phyloP scores from a whole-genome alignment of 2,113 vertebrate genomes.

The Tragulus kanchil region DNA sequence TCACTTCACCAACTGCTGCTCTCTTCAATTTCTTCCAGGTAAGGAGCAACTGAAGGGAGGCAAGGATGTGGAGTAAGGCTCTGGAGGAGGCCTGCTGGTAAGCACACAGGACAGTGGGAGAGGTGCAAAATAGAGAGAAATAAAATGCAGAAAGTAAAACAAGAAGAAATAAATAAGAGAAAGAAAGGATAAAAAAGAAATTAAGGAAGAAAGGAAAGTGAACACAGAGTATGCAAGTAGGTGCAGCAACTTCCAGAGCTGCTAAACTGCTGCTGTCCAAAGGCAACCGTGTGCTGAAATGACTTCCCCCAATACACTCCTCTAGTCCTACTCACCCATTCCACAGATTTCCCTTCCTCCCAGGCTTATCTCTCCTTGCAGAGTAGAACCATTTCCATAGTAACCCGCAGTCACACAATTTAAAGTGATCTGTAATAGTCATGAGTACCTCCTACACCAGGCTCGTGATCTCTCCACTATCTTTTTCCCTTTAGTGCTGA shows the following conservation, averaged over 20 bases:
- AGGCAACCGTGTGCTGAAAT: conserved; percentile 54
- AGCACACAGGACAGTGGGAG: background rate
- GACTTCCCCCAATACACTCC: background rate
- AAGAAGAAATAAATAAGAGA: background rate
- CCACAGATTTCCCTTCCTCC: conserved; percentile 20
- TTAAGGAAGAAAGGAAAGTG: background rate
- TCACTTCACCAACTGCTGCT: conserved; percentile 52
- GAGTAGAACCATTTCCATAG: conserved; percentile 53
- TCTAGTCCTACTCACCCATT: conserved; percentile 39
- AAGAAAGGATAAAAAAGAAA: background rate
- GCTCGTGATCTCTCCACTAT: conserved; percentile 7
- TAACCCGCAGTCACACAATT: conserved; percentile 49
- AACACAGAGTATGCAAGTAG: background rate
- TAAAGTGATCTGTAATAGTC: conserved; percentile 50
- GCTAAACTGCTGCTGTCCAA: conserved; percentile 29
- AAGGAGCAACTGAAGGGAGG: background rate
- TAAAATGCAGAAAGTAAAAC: background rate
- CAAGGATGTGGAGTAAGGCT: background rate
- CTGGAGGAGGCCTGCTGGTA: background rate
- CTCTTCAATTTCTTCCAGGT: background rate
- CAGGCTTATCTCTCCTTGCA: background rate
- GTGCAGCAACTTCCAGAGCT: background rate
- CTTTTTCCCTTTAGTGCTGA: conserved; percentile 42
- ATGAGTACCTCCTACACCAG: background rate
- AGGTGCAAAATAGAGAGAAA: background rate